Percentiles rank a stretch among this genome's conserved stretches.
Evolutionary conservation across 1,140 invertebrate genomes (phyloP).

Genomic region (Lepidurus couesii): DNA sequence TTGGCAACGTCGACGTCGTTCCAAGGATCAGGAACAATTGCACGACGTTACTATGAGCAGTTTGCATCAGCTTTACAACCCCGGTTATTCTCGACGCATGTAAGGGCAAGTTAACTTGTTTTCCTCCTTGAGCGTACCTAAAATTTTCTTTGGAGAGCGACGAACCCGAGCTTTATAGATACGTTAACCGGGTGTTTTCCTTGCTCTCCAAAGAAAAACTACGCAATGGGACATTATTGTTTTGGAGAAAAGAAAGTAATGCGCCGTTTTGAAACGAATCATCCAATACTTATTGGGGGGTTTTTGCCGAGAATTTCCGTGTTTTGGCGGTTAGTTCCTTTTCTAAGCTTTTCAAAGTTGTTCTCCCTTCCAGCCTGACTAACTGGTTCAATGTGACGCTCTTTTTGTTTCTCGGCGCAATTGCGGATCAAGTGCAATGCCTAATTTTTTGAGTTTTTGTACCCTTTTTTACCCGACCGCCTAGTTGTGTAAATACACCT

Average conservation of each 20-base stretch:
- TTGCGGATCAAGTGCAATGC: not conserved
- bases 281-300: not conserved
- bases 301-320: not conserved
- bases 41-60: slow-evolving; percentile 61
- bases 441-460: not conserved
- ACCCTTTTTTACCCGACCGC: not conserved
- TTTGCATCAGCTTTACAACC: slow-evolving; percentile 79
- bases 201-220: slow-evolving; percentile 13
- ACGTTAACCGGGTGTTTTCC: not conserved
- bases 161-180: not conserved
- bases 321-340: not conserved
- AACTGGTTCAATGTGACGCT: not conserved
- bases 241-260: not conserved
- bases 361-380: not conserved
- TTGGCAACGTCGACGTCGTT: slow-evolving; percentile 67
- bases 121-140: not conserved
- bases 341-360: not conserved
- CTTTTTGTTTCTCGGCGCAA: not conserved
- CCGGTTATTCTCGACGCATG: slow-evolving; percentile 74
- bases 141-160: not conserved
- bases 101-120: slow-evolving; percentile 46
- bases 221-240: not conserved
- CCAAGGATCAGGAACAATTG: slow-evolving; percentile 48
- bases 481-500: not conserved
- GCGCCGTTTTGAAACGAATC: not conserved